These are phyloP conservation scores for Mus musculus DNA, from an alignment of 2,113 vertebrate species.

Conservation along the genomic window DNA sequence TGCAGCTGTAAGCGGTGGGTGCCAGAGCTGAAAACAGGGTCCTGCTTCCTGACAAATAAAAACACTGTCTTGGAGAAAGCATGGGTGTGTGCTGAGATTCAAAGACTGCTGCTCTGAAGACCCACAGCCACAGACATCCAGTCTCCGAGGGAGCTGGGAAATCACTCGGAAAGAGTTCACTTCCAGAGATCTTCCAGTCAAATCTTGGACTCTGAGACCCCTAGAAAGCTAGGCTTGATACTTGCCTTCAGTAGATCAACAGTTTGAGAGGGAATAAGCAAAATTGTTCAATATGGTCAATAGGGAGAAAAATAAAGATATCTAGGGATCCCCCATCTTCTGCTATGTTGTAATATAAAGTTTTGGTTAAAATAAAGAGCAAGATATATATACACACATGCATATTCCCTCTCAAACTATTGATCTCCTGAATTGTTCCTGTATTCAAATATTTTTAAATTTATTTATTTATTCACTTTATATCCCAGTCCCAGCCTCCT, in stretches of 20 bases:
- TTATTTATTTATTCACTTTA: no score
- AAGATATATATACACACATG: no score
- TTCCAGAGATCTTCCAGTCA: neutral
- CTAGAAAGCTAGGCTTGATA: neutral
- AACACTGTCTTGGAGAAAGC: neutral
- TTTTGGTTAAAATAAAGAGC: neutral
- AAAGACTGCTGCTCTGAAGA: neutral
- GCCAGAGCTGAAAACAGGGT: neutral
- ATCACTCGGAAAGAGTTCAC: neutral
- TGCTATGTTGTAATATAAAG: neutral
- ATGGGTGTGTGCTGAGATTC: neutral
- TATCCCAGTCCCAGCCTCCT: no score
- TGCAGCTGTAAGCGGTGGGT: neutral
- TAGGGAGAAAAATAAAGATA: neutral
- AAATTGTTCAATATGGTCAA: neutral
- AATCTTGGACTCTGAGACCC: neutral
- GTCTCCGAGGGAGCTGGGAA: neutral
- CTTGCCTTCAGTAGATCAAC: neutral
- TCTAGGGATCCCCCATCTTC: neutral
- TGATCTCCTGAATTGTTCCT: no score
- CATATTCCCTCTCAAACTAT: no score
- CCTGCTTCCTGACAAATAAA: neutral
- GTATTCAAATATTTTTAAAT: no score
- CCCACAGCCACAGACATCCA: neutral
- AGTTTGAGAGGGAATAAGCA: neutral